These are phyloP conservation scores for Macaria notata DNA, from an alignment of 2,888 invertebrate species.

Conservation along the genomic window DNA sequence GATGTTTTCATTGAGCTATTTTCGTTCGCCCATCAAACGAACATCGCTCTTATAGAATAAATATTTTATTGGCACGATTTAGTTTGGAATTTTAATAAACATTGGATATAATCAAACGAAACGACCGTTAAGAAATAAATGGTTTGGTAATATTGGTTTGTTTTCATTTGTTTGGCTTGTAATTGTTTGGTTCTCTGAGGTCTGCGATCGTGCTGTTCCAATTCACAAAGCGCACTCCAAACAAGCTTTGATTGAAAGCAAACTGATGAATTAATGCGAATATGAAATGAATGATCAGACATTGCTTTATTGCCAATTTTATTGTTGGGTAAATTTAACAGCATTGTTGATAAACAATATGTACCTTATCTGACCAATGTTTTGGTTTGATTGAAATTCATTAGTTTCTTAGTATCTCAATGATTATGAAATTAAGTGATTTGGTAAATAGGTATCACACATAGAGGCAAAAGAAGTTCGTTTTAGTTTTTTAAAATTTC, in stretches of 20 bases:
- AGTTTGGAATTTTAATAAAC: slow-evolving; percentile 1
- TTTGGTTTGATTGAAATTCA: too few relatives aligned
- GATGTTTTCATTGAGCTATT: slow-evolving; percentile 28
- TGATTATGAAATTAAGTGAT: too few relatives aligned
- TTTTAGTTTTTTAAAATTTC: too few relatives aligned
- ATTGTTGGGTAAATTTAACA: not conserved
- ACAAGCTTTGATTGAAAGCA: slow-evolving; percentile 27
- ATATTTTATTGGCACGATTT: slow-evolving; percentile 1
- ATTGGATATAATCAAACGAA: not conserved
- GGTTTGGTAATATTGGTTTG: not conserved
- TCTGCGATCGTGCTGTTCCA: slow-evolving; percentile 3
- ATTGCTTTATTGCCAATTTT: slow-evolving; percentile 2
- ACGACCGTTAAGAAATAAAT: not conserved
- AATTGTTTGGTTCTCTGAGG: not conserved
- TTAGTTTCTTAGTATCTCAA: too few relatives aligned
- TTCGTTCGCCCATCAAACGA: not conserved
- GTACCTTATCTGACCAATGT: too few relatives aligned
- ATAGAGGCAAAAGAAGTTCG: too few relatives aligned
- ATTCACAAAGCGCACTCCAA: slow-evolving; percentile 8
- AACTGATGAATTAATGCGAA: slow-evolving; percentile 21
- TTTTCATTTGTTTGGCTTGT: not conserved
- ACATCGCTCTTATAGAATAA: slow-evolving; percentile 1
- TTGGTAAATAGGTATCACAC: too few relatives aligned
- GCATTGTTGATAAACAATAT: too few relatives aligned
- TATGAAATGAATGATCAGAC: not conserved